phyloP scores from a whole-genome alignment of 2,113 vertebrate genomes.

The Scomber colias region DNA sequence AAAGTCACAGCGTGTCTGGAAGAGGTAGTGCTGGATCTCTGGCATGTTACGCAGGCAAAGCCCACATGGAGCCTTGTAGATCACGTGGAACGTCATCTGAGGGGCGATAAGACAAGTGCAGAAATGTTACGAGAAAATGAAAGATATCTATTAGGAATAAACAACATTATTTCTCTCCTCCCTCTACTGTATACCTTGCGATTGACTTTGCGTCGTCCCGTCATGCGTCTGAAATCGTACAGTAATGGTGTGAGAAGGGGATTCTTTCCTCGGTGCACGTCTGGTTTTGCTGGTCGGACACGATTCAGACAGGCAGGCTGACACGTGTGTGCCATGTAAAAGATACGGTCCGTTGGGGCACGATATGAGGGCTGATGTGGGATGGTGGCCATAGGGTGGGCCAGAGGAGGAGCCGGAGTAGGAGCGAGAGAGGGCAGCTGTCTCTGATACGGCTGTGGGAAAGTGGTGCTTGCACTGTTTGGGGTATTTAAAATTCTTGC shows the following conservation, averaged over 20 bases:
- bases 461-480: background rate
- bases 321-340: constrained; percentile 93
- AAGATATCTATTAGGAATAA: background rate
- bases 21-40: constrained; percentile 97
- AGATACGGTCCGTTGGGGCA: constrained; percentile 94
- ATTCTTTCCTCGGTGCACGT: constrained; percentile 91
- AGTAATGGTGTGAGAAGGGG: constrained; percentile 94
- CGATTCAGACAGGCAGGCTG: constrained; percentile 90
- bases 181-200: constrained; percentile 85
- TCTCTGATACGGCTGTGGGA: constrained; percentile 42
- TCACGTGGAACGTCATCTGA: constrained; percentile 96
- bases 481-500: constrained; percentile 14
- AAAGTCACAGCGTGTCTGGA: constrained; percentile 93
- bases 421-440: constrained; percentile 26
- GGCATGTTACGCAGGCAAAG: constrained; percentile 94
- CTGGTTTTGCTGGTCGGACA: constrained; percentile 81
- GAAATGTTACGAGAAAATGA: background rate
- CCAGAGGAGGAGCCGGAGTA: constrained; percentile 9
- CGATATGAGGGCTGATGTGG: constrained; percentile 91
- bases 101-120: background rate
- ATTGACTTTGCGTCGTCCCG: constrained; percentile 92
- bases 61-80: constrained; percentile 96
- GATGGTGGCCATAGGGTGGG: constrained; percentile 82
- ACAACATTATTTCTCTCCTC: no score
- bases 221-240: constrained; percentile 97